Evolutionary conservation across 2,888 invertebrate species (phyloP).

Genomic region (Drosophila quinaria): DNA sequence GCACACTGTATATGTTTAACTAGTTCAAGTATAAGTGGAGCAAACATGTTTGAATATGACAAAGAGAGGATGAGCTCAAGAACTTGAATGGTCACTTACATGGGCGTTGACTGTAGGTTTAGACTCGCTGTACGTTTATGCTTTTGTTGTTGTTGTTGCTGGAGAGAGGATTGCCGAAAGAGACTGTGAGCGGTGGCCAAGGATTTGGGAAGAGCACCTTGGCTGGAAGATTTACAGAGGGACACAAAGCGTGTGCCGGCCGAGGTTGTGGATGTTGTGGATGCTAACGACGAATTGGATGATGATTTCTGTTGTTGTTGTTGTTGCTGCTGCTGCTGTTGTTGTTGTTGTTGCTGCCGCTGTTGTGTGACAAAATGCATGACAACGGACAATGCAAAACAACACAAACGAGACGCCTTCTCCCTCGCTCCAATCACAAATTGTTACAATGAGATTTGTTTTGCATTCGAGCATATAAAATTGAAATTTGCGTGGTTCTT

Average conservation of each 20-base stretch:
- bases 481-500: slow-evolving; percentile 21
- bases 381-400: slow-evolving; percentile 66
- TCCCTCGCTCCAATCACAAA: slow-evolving; percentile 36
- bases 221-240: slow-evolving; percentile 70
- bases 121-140: slow-evolving; percentile 70
- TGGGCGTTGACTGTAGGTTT: slow-evolving; percentile 64
- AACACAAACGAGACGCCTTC: slow-evolving; percentile 27
- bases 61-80: not conserved
- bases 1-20: slow-evolving; percentile 31
- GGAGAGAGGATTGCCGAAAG: slow-evolving; percentile 47
- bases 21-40: slow-evolving; percentile 59
- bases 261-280: slow-evolving; percentile 33
- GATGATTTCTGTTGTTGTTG: slow-evolving; percentile 39
- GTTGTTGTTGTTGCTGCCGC: slow-evolving; percentile 61
- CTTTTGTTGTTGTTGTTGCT: slow-evolving; percentile 44
- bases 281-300: slow-evolving; percentile 34
- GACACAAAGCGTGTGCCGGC: slow-evolving; percentile 57
- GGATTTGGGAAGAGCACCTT: slow-evolving; percentile 69
- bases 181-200: slow-evolving; percentile 72
- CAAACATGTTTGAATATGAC: slow-evolving; percentile 31
- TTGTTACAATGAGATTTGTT: slow-evolving; percentile 50
- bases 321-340: slow-evolving; percentile 30
- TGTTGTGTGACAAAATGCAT: slow-evolving; percentile 78
- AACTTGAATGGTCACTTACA: slow-evolving; percentile 61
- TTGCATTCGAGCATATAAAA: slow-evolving; percentile 39